These are phyloP conservation scores for Myotis findleyi DNA, from an alignment of 2,797 vertebrate species.

Conservation along the genomic window DNA sequence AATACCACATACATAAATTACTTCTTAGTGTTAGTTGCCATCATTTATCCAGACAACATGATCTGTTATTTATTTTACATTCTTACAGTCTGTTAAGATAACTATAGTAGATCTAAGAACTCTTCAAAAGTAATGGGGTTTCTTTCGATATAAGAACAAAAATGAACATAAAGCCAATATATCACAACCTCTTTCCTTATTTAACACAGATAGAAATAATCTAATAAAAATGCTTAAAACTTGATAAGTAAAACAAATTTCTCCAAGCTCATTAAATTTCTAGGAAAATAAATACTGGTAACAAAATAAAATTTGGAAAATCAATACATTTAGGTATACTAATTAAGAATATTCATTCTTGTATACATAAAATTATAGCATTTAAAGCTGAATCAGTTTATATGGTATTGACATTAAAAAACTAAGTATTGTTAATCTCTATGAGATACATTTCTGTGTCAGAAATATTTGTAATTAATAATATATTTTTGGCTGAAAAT, in stretches of 20 bases:
- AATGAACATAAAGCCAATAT: neutral
- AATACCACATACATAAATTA: neutral
- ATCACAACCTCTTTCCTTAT: constrained; percentile 29
- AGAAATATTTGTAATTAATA: constrained; percentile 61
- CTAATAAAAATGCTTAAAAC: neutral
- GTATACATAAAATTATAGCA: neutral
- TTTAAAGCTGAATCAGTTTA: constrained; percentile 59
- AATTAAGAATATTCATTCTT: constrained; percentile 40
- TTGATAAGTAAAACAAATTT: neutral
- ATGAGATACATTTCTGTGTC: constrained; percentile 35
- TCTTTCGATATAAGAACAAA: constrained; percentile 33
- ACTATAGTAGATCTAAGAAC: neutral
- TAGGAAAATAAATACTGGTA: neutral
- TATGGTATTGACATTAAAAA: constrained; percentile 60
- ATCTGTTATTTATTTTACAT: neutral
- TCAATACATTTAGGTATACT: neutral
- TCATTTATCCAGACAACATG: neutral
- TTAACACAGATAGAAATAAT: constrained; percentile 7
- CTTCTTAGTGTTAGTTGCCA: neutral
- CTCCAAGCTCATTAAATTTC: neutral
- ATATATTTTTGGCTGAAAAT: constrained; percentile 55
- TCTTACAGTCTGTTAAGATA: neutral
- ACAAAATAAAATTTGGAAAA: constrained; percentile 27
- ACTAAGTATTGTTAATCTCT: constrained; percentile 27
- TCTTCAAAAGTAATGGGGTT: neutral